Conservation (phyloP, 37 sponge, comb jelly and placozoan species). For the Beroe forskalii region DNA sequence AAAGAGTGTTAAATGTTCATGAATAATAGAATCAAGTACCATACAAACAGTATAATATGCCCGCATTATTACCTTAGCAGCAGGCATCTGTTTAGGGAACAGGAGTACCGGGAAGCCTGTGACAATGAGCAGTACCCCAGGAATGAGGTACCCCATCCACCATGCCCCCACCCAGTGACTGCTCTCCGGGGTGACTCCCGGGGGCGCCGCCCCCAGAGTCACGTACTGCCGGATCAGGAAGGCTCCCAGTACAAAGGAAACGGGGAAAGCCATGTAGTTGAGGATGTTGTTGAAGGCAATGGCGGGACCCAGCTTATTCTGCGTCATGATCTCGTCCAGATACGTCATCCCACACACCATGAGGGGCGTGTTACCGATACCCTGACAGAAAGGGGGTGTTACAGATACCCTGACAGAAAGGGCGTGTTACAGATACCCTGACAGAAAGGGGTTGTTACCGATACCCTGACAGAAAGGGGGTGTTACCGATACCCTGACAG, state of each 20-base stretch:
- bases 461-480: too few species aligned
- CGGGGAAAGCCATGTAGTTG: background rate
- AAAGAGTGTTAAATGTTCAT: too few species aligned
- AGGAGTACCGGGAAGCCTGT: background rate
- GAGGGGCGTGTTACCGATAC: constrained; percentile 14
- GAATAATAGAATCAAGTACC: too few species aligned
- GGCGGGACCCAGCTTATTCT: background rate
- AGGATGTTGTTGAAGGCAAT: background rate
- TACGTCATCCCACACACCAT: constrained; percentile 2
- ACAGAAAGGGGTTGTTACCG: too few species aligned
- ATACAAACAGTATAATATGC: too few species aligned
- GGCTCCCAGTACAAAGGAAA: constrained; percentile 15
- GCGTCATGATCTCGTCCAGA: background rate
- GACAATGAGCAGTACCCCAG: constrained; percentile 10
- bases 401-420: too few species aligned
- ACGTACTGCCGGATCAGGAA: background rate
- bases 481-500: too few species aligned
- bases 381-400: too few species aligned
- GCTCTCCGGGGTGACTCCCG: background rate
- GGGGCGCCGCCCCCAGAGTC: background rate
- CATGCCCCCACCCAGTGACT: constrained; percentile 60
- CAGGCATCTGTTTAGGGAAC: constrained; percentile 48
- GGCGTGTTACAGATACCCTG: background rate
- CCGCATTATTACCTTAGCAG: constrained; percentile 36
- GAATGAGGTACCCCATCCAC: constrained; percentile 60